phyloP scores from a whole-genome alignment of 2,113 vertebrate genomes.

The Hiodon alosoides region DNA sequence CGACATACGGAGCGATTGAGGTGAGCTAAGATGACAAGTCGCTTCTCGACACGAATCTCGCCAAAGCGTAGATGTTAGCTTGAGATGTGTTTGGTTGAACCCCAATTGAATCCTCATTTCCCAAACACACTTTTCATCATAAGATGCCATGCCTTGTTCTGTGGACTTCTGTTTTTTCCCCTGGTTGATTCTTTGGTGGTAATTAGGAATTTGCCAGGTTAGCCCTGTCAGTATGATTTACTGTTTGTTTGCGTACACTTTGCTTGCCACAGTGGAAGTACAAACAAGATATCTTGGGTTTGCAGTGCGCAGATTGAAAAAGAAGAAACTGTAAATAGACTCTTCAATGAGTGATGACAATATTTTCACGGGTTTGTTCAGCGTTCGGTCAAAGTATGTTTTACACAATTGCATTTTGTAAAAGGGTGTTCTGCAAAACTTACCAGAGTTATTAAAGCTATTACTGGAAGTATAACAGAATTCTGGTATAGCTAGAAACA shows the following conservation, averaged over 20 bases:
- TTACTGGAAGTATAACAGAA: too few species aligned
- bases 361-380: neutral
- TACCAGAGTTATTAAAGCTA: too few species aligned
- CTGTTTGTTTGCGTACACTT: conserved; percentile 26
- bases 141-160: neutral
- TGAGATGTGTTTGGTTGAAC: too few species aligned
- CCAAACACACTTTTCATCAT: too few species aligned
- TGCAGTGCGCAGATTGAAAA: conserved; percentile 8
- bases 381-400: neutral
- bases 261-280: conserved; percentile 29
- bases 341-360: neutral
- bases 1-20: too few species aligned
- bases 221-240: conserved; percentile 41
- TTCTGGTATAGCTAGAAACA: too few species aligned
- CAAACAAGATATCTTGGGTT: conserved; percentile 22
- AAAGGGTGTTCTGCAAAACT: too few species aligned
- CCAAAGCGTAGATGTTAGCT: too few species aligned
- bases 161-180: neutral
- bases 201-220: conserved; percentile 37
- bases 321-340: neutral
- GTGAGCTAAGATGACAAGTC: too few species aligned
- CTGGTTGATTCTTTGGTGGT: conserved; percentile 25
- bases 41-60: too few species aligned
- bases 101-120: too few species aligned
- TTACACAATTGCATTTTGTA: too few species aligned